Evolutionary conservation across 1,140 invertebrate genomes (phyloP).

Genomic region (Artemia franciscana): DNA sequence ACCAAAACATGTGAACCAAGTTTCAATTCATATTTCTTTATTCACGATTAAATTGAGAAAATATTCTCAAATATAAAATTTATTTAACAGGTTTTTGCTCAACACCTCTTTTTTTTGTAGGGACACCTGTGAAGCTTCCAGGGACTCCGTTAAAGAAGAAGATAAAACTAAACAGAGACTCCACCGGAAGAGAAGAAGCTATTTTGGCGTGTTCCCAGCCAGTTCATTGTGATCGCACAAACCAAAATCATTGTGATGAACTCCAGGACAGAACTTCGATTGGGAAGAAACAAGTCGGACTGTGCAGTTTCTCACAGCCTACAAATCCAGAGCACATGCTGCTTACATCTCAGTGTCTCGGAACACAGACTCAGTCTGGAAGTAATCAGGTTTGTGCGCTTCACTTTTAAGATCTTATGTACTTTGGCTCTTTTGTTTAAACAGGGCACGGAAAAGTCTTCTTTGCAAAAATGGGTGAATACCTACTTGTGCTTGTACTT

Average conservation of each 20-base stretch:
- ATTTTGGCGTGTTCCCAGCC: conserved; percentile 22
- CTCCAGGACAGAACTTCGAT: conserved; percentile 2
- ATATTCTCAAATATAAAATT: too few species aligned
- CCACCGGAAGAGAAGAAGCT: conserved; percentile 11
- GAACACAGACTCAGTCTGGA: conserved; percentile 30
- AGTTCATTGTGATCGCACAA: conserved; percentile 13
- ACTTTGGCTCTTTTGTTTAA: too few species aligned
- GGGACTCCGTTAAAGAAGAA: neutral
- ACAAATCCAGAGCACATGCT: conserved; percentile 56
- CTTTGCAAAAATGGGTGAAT: too few species aligned
- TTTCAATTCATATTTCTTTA: too few species aligned
- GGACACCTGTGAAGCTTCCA: neutral
- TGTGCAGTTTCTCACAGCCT: conserved; percentile 65
- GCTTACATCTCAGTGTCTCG: conserved; percentile 42
- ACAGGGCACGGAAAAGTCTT: too few species aligned
- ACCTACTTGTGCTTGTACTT: too few species aligned
- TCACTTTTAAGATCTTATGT: too few species aligned
- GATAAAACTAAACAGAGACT: neutral
- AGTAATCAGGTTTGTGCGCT: conserved; percentile 23
- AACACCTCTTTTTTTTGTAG: conserved; percentile 6
- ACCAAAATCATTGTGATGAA: conserved; percentile 6
- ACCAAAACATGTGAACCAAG: too few species aligned
- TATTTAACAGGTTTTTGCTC: neutral
- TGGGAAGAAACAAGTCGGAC: conserved; percentile 10
- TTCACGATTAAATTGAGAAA: too few species aligned